Conservation (phyloP, 2,888 invertebrate genomes). For the Agriotes lineatus region DNA sequence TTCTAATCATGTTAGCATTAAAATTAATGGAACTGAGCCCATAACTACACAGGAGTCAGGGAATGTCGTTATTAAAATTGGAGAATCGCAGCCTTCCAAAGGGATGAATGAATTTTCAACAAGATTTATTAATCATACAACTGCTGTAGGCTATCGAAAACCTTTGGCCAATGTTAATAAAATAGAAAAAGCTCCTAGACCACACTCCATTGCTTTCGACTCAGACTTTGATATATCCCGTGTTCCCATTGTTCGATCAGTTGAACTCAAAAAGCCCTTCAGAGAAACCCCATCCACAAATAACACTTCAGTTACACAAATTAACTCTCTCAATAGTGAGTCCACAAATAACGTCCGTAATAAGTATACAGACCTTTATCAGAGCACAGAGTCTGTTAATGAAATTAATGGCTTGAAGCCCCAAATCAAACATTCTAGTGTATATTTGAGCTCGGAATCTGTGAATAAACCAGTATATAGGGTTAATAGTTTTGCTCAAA, state of each 20-base stretch:
- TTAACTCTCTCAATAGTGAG: constrained; percentile 34
- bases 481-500: constrained; percentile 57
- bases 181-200: constrained; percentile 48
- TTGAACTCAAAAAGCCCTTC: constrained; percentile 67
- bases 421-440: constrained; percentile 41
- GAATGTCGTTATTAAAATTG: constrained; percentile 63
- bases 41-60: constrained; percentile 56
- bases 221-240: constrained; percentile 59
- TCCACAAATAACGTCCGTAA: constrained; percentile 17
- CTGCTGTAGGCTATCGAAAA: constrained; percentile 59
- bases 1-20: constrained; percentile 55
- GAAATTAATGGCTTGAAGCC: constrained; percentile 43
- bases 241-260: constrained; percentile 67
- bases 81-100: constrained; percentile 45
- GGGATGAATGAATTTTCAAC: constrained; percentile 44
- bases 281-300: constrained; percentile 43
- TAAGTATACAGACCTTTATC: constrained; percentile 32
- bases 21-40: constrained; percentile 60
- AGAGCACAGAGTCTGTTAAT: constrained; percentile 26
- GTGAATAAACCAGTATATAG: constrained; percentile 54
- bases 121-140: constrained; percentile 54
- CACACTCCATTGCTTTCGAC: constrained; percentile 60
- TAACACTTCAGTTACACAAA: constrained; percentile 41
- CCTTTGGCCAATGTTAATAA: constrained; percentile 59
- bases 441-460: constrained; percentile 47